These are phyloP conservation scores for Zaprionus vittiger DNA, from an alignment of 1,140 invertebrate genomes.

Conservation along the genomic window DNA sequence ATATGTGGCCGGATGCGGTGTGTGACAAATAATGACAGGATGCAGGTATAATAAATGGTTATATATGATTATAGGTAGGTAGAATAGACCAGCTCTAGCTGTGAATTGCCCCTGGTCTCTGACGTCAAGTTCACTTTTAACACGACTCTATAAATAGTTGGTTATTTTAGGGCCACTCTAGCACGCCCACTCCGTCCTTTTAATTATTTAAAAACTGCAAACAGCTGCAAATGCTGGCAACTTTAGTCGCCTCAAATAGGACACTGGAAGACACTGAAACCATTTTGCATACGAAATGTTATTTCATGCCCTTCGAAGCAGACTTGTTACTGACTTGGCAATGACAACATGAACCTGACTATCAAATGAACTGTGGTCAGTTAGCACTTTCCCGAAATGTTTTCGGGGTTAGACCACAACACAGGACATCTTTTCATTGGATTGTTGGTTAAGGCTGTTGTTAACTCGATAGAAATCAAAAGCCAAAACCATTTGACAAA, in stretches of 20 bases:
- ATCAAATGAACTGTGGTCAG: slow-evolving; percentile 9
- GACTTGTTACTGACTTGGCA: slow-evolving; percentile 13
- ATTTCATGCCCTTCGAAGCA: slow-evolving; percentile 23
- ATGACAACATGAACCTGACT: slow-evolving; percentile 4
- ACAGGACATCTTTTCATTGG: not conserved
- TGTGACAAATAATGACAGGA: slow-evolving; percentile 50
- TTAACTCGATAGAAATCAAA: not conserved
- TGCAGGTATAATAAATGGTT: not conserved
- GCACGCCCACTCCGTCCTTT: slow-evolving; percentile 4
- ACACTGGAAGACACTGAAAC: slow-evolving; percentile 28
- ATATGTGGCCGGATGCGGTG: slow-evolving; percentile 40
- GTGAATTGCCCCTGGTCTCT: not conserved
- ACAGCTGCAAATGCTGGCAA: slow-evolving; percentile 13
- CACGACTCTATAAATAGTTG: slow-evolving; percentile 23
- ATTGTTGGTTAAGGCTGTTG: not conserved
- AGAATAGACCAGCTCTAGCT: not conserved
- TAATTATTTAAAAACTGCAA: slow-evolving; percentile 33
- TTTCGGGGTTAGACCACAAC: not conserved
- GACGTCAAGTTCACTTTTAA: slow-evolving; percentile 24
- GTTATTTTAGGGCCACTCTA: slow-evolving; percentile 21
- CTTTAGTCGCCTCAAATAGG: slow-evolving; percentile 11
- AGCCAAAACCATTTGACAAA: not conserved
- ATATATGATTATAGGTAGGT: not conserved
- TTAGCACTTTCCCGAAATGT: slow-evolving; percentile 2
- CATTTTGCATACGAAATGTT: slow-evolving; percentile 56